phyloP scores from a whole-genome alignment of 2,113 vertebrate species.

The Corydoras maculifer region DNA sequence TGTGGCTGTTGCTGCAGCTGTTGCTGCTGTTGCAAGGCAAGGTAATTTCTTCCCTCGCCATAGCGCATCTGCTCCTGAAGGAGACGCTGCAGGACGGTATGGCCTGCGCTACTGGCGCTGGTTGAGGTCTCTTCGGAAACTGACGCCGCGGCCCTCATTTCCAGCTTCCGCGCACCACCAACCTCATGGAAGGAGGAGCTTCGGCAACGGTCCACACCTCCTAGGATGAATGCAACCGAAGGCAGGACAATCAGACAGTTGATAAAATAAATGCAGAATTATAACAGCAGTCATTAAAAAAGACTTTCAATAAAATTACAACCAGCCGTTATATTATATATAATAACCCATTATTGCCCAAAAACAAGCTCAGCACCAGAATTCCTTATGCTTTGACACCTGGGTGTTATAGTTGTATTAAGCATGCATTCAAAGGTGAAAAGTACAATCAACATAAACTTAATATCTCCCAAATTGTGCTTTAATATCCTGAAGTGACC shows the following conservation, averaged over 20 bases:
- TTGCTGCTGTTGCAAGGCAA: constrained; percentile 72
- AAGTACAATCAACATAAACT: no score
- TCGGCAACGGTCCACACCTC: constrained; percentile 71
- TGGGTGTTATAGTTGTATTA: constrained; percentile 14
- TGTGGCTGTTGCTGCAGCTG: constrained; percentile 73
- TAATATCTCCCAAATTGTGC: background rate
- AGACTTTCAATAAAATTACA: no score
- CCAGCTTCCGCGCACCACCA: constrained; percentile 63
- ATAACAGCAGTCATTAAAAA: background rate
- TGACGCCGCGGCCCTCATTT: constrained; percentile 86
- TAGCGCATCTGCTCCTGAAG: constrained; percentile 97
- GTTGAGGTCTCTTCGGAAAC: constrained; percentile 72
- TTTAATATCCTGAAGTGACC: background rate
- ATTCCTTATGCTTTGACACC: constrained; percentile 3
- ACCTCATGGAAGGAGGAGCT: constrained; percentile 80
- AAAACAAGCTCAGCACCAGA: background rate
- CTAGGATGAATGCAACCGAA: constrained; percentile 54
- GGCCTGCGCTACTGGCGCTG: constrained; percentile 66
- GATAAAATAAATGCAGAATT: background rate
- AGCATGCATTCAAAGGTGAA: no score
- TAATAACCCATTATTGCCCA: background rate
- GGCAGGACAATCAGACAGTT: background rate
- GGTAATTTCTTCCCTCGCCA: constrained; percentile 84
- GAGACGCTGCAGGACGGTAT: constrained; percentile 89
- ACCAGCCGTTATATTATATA: no score